Evolutionary conservation across 2,888 invertebrate genomes (phyloP).

Genomic region (Tortricodes alternella): DNA sequence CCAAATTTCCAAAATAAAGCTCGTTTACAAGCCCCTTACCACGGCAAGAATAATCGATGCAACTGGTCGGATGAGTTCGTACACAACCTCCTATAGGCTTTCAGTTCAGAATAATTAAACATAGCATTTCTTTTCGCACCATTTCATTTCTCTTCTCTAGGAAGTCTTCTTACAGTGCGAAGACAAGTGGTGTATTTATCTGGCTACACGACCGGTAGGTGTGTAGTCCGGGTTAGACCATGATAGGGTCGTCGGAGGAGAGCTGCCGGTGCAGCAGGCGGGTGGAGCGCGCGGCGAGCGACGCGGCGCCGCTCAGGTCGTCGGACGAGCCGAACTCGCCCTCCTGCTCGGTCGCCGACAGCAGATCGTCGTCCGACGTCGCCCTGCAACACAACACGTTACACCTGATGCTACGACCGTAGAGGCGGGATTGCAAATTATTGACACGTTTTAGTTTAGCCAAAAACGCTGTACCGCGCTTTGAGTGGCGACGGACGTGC

Average conservation of each 20-base stretch:
- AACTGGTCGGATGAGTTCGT: constrained; percentile 29
- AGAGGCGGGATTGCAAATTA: no score
- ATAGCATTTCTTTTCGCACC: constrained; percentile 13
- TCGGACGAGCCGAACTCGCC: constrained; percentile 87
- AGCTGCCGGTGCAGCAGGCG: constrained; percentile 73
- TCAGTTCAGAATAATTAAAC: constrained; percentile 8
- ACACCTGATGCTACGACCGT: constrained; percentile 26
- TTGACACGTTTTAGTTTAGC: no score
- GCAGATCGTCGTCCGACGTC: constrained; percentile 93
- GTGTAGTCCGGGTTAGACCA: constrained; percentile 55
- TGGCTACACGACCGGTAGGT: no score
- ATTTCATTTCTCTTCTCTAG: no score
- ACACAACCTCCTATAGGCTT: constrained; percentile 30
- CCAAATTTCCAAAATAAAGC: no score
- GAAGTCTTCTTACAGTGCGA: no score
- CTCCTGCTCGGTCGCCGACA: constrained; percentile 89
- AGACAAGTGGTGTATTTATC: no score
- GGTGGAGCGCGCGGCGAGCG: constrained; percentile 67
- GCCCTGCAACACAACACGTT: constrained; percentile 75
- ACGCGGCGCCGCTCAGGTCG: constrained; percentile 75
- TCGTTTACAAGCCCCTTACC: no score
- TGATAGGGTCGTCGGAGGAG: constrained; percentile 79
- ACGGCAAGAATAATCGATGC: constrained; percentile 23
- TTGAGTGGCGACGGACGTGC: no score
- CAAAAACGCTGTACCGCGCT: no score